Evolutionary conservation across 2,797 vertebrate genomes (phyloP), one percentile per base, ranked within the genome.

Genomic region (Glyptemys insculpta): DNA sequence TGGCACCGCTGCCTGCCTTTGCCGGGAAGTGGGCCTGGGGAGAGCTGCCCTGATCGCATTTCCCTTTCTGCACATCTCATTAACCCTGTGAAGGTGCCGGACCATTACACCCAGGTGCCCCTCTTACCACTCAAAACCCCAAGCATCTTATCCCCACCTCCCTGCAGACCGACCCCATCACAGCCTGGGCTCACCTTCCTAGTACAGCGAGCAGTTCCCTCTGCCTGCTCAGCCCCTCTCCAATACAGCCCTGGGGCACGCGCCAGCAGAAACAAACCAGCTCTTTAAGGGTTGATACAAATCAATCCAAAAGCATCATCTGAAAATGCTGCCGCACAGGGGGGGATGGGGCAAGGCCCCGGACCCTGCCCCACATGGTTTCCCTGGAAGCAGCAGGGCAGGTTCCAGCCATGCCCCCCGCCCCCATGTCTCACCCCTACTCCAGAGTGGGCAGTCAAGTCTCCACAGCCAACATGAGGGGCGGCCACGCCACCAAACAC

Each of bases 311-410:
- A 25, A 19, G 21, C 9, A 25, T 41, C 72, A 8, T 21, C 11
- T 23, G 12, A 44, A 44, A 74, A 25, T 15, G 72, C 72, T 44
- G 37, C 72, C 14, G 31, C 59, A 34, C 6, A 3, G 3, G 29
- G 10, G 9, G 31, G 29, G 12, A 3, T 3, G 12, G 3, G 27
- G 12, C 31, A 0, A 34, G 29, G 59, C 59, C 31, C 57, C 2
- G 2, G 27, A 12, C 25, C 25, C 25, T 57, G 56, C 56, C 23
- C 57, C 29, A 29, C 29, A 59, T 10, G 54, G 54, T 6, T 14
- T 29, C 57, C 57, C 57, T 14, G 5, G 57, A 12, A 59, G 59
- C 12, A 14, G 59, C 31, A 34, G 15, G 31, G 31, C 59, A 34
- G 62, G 62, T 16, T 65, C 62, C 62, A 18, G 50, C 50, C 50